Evolutionary conservation across 2,113 vertebrate genomes (phyloP), one percentile per base, ranked within the genome.

Genomic region (Chauna torquata): DNA sequence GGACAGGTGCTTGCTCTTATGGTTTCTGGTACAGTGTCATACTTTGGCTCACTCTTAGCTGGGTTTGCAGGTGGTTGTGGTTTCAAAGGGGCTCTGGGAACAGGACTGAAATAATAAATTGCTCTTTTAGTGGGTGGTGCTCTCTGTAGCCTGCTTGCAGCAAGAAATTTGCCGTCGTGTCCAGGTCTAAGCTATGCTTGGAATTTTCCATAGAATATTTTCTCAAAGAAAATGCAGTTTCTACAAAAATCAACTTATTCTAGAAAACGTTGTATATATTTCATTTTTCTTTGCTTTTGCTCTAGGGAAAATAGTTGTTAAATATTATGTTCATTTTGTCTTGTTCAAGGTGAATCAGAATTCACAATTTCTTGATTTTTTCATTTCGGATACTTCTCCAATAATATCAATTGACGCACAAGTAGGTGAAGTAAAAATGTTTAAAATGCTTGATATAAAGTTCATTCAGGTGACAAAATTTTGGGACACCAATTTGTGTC

Each of bases 11-110:
- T 64, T 65, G 44, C 18, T 89, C 11, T 64, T 76, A 13, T 16
- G 54, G 34, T 24, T 86, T 79, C 83, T 91, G 86, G 20, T 75
- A 9, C 38, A 40, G 50, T 55, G 59, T 69, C 80, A 69, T 57
- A 75, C 8, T 88, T 57, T 72, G 40, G 6, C 0, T 12, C 32
- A 61, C 12, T 45, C 80, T 91, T 61, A 81, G 36, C 44, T 85
- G 79, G 61, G 8, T 18, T 25, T 82, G 72, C 95, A 97, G 94
- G 94, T 91, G 92, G 54, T 20, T 91, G 91, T 72, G 50, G 40
- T 84, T 96, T 91, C 57, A 89, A 90, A 86, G 47, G 17, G 28
- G 15, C 36, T 93, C 34, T 59, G 65, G 47, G 86, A 95, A 71
- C 65, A 76, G 42, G 61, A 68, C 52, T 62, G 50, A 93, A 90